Conservation (phyloP, 2,888 invertebrate genomes). For the Cyaniris semiargus region DNA sequence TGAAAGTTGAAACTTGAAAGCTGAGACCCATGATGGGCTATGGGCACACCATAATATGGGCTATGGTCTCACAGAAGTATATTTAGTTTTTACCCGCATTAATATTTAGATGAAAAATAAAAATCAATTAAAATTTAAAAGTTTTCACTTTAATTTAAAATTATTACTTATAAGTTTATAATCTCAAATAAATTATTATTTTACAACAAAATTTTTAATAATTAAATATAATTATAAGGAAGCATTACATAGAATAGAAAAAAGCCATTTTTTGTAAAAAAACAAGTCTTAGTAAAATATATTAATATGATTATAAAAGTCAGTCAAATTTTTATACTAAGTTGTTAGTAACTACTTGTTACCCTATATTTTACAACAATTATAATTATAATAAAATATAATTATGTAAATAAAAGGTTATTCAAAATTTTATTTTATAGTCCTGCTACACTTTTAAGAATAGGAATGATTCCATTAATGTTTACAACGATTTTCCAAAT, state of each 20-base stretch:
- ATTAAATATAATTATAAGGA: neutral
- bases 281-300: neutral
- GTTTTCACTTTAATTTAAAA: neutral
- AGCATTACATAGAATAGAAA: neutral
- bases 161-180: neutral
- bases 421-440: no score
- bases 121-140: neutral
- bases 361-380: neutral
- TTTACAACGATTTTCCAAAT: no score
- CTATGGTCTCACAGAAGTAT: no score
- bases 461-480: no score
- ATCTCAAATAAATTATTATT: slow-evolving; percentile 27
- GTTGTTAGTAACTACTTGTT: neutral
- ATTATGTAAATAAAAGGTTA: neutral
- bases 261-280: neutral
- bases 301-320: neutral
- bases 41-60: no score
- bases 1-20: no score
- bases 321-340: neutral
- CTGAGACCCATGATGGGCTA: no score
- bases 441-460: no score
- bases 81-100: no score
- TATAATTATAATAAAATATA: neutral
- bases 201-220: neutral
- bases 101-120: neutral